Evolutionary conservation across 2,888 invertebrate species (phyloP).

Genomic region (Cyaniris semiargus): DNA sequence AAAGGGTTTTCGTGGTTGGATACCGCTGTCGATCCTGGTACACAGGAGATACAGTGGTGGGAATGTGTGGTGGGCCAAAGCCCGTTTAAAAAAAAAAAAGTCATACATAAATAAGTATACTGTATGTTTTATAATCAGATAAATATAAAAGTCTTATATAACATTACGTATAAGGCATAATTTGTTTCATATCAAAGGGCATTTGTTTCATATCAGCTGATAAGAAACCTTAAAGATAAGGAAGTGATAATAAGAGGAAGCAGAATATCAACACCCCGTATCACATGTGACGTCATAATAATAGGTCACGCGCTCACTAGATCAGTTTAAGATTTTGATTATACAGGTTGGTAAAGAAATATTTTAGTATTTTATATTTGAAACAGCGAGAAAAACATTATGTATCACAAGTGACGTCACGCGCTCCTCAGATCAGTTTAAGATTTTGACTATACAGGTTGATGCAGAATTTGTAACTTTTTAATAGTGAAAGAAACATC

Average conservation of each 20-base stretch:
- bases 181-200: background rate
- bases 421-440: background rate
- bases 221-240: background rate
- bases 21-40: no score
- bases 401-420: background rate
- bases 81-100: no score
- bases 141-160: background rate
- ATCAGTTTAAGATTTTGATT: background rate
- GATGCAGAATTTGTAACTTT: background rate
- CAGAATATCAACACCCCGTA: conserved; percentile 3
- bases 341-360: background rate
- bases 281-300: background rate
- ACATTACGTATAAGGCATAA: background rate
- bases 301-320: background rate
- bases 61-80: no score
- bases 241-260: background rate
- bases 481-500: background rate
- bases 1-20: no score
- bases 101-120: no score
- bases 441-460: background rate
- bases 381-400: no score
- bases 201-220: background rate
- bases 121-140: no score
- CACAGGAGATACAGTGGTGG: no score
- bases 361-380: no score